Evolutionary conservation across 1,140 invertebrate species (phyloP), one percentile per base, ranked within the genome.

Genomic region (Diplogasteroides magnus): DNA sequence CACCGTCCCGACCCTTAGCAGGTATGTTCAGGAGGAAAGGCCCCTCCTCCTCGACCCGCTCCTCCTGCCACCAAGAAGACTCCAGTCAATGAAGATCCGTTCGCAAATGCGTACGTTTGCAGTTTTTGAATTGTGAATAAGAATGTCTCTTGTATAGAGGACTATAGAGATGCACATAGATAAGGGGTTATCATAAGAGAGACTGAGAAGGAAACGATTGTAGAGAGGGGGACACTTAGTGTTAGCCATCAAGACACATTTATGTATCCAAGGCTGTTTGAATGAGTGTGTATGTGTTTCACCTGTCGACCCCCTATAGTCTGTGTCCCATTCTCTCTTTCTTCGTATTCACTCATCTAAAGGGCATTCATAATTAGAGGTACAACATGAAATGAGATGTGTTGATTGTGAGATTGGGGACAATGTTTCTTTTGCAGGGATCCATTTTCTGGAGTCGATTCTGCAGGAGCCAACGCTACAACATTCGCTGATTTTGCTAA

Each of bases 401-500:
- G 6, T 48, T 48, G 37, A 11, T 48, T 6, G 6, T 11, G 37
- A 48, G 19, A 48, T 6, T 48, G 37, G 3, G 23, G 23, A 26
- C 23, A 60, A 13, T 11, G 3, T 60, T 29, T 26, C 13, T 13
- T 26, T 60, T 60, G 6, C 48, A 71, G 63, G 62, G 69, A 58
- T 58, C 64, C 64, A 29, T 65, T 65, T 25, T 31, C 64, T 55
- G 64, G 64, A 3, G 23, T 37, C 13, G n/a, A n/a, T 2, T 3
- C 64, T 2, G 31, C 48, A 23, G 14, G 62, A n/a, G 11, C 62
- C 15, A 55, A 32, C 29, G 25, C 55, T 1, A 31, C 69, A 2
- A 63, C 62, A 27, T 71, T 71, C 31, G 69, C 69, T 15, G 31
- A 71, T 31, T 71, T 71, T 29, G 63, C 69, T 23, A 63, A 71